Base-by-base conservation (phyloP, 2,797 vertebrate species). In the Sebastes miniatus region DNA sequence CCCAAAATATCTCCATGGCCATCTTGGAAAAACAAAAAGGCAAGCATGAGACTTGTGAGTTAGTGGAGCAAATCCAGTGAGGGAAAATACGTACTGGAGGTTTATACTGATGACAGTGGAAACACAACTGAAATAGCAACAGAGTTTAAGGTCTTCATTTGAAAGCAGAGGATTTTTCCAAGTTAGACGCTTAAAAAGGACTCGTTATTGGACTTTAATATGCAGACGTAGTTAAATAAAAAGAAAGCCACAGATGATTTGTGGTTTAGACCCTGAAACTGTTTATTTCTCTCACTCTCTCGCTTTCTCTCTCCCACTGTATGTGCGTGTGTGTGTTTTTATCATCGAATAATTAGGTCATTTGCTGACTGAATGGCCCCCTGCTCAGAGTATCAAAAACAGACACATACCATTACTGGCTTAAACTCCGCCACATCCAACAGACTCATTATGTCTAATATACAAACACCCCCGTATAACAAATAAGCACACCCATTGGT, bases 41-140 rank as follows among this genome's bases (percentile, higher is more conserved):
- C 77, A 76, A 86, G 85, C 79, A 69, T 83, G 80, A 69, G 57
- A 87, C 78, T 88, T 83, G 87, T 81, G 81, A 86, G 85, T 89
- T 88, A 85, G 84, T 86, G 92, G 87, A 92, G 87, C 76, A 81
- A 86, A 88, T 91, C 89, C 89, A 90, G 83, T 75, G 79, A 87
- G 86, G 88, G 91, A 83, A 91, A 91, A 89, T 87, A 79, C 69
- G 76, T 85, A 82, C 87, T 86, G 86, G 81, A 91, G 89, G 70
- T 87, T 90, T 89, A 76, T 76, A 85, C 83, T 68, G 83, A 89
- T 82, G 88, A 85, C 84, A 88, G 86, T 91, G 92, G 93, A 92
- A 94, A 93, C 92, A 92, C 88, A 90, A 88, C 80, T 79, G 71
- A 93, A 91, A 89, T 81, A 91, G 89, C 75, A 83, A 73, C 72